Evolutionary conservation across 2,888 invertebrate genomes (phyloP).

Genomic region (Leucophora obtusa): DNA sequence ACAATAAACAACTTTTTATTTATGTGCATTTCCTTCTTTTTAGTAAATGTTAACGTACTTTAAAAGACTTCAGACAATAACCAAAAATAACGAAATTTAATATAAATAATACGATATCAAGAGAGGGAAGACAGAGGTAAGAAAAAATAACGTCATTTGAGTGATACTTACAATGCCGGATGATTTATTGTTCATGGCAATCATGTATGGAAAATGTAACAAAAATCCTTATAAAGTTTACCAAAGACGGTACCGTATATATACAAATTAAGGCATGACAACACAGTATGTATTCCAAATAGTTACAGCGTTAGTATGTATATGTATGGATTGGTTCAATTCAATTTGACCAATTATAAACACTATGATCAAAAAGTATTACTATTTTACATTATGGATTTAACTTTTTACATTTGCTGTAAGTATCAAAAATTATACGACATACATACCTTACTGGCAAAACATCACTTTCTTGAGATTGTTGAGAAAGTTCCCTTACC

Average conservation of each 20-base stretch:
- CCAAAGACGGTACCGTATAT: conserved; percentile 72
- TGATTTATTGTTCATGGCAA: conserved; percentile 64
- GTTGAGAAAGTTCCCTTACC: no score
- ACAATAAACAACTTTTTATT: conserved; percentile 54
- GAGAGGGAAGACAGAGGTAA: background rate
- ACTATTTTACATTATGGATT: no score
- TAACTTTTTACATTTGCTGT: no score
- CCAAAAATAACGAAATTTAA: conserved; percentile 33
- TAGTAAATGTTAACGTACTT: conserved; percentile 27
- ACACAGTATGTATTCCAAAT: conserved; percentile 51
- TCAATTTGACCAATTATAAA: background rate
- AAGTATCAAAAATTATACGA: no score
- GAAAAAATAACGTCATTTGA: conserved; percentile 53
- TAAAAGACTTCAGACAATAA: conserved; percentile 44
- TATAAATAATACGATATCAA: conserved; percentile 3
- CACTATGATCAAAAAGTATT: background rate
- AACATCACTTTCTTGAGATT: no score
- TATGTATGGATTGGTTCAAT: background rate
- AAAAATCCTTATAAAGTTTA: conserved; percentile 73
- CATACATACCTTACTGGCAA: no score
- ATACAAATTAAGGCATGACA: conserved; percentile 73
- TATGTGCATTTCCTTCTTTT: conserved; percentile 53
- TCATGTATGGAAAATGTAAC: conserved; percentile 65
- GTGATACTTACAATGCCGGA: conserved; percentile 62
- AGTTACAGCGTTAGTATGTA: background rate